Percentiles rank a stretch among this genome's conserved stretches.
Conservation (phyloP, 1,140 invertebrate species). For the Brachionus rubens region DNA sequence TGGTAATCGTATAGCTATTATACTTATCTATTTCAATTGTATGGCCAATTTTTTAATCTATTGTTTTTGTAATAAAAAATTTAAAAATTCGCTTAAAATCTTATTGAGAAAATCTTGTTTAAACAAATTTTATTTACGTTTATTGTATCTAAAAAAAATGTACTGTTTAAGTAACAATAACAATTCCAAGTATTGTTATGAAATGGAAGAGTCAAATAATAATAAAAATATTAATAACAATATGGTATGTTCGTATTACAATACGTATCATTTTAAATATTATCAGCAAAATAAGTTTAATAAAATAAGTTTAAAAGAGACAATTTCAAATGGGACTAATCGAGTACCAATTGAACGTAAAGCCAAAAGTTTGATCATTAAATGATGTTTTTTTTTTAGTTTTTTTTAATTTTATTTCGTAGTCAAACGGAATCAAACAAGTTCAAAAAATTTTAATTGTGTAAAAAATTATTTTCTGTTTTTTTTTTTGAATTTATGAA, state of each 20-base stretch:
- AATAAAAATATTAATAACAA: background rate
- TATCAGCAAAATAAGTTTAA: slow-evolving; percentile 30
- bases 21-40: slow-evolving; percentile 42
- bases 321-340: background rate
- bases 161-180: background rate
- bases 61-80: slow-evolving; percentile 46
- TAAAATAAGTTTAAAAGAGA: background rate
- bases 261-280: background rate
- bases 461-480: too few species aligned
- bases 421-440: too few species aligned
- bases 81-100: slow-evolving; percentile 38
- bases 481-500: too few species aligned
- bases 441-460: too few species aligned
- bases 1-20: slow-evolving; percentile 16
- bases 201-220: background rate
- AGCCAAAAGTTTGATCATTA: background rate
- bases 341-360: background rate
- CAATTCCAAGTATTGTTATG: background rate
- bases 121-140: background rate
- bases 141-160: background rate
- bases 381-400: slow-evolving; percentile 4
- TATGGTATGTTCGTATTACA: background rate
- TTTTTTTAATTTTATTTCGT: too few species aligned
- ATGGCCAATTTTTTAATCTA: slow-evolving; percentile 46
- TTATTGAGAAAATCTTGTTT: slow-evolving; percentile 26